Evolutionary conservation across 53 echinoderm and acorn worm species (phyloP).

Genomic region (Zoroaster sp.): DNA sequence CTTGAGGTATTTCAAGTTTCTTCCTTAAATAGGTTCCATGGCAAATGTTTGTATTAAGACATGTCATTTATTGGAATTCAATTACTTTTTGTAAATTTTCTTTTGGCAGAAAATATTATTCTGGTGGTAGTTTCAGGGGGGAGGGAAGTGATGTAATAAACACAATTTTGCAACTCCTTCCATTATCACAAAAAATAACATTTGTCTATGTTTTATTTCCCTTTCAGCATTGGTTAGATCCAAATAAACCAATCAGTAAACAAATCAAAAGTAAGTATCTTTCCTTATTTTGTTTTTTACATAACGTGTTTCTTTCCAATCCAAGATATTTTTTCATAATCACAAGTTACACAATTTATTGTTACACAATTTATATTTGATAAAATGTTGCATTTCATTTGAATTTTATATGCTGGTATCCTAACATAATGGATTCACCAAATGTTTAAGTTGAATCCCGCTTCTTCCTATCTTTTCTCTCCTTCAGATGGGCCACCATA

Average conservation of each 20-base stretch:
- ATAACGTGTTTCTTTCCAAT: background rate
- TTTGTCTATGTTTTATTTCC: background rate
- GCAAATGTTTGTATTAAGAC: background rate
- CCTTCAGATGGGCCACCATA: constrained; percentile 73
- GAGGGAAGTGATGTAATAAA: background rate
- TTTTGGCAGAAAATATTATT: too few relatives aligned
- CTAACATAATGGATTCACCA: too few relatives aligned
- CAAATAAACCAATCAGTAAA: constrained; percentile 74
- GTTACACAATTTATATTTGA: too few relatives aligned
- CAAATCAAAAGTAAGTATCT: constrained; percentile 89
- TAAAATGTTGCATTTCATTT: too few relatives aligned
- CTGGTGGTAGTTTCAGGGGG: too few relatives aligned
- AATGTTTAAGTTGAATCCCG: too few relatives aligned
- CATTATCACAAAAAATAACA: background rate
- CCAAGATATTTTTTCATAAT: background rate
- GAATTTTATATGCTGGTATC: too few relatives aligned
- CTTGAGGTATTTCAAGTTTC: background rate
- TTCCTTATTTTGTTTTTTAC: background rate
- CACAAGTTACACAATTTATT: background rate
- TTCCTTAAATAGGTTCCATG: too few relatives aligned
- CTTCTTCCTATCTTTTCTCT: background rate
- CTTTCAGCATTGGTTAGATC: constrained; percentile 92
- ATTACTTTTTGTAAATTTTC: background rate
- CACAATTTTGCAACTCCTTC: too few relatives aligned
- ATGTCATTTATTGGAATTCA: background rate